Percentiles rank a stretch among this genome's conserved stretches.
Conservation (phyloP, 2,888 invertebrate genomes). For the Leptopilina drosophilae region DNA sequence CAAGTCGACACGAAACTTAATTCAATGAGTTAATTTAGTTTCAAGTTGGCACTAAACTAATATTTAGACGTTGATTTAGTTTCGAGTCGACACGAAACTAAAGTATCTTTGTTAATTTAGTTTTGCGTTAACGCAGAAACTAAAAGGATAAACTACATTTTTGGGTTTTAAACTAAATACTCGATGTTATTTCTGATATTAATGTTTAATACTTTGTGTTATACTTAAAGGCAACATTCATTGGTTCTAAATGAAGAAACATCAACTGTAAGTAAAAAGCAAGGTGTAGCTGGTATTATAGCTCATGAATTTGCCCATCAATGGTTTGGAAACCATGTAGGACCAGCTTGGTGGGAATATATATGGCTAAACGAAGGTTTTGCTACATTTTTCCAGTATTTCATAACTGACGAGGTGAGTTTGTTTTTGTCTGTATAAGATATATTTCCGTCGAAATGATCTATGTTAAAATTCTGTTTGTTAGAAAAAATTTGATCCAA, state of each 20-base stretch:
- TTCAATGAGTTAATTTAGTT: too few species aligned
- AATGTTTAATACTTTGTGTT: background rate
- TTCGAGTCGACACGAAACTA: too few species aligned
- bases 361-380: conserved; percentile 88
- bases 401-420: conserved; percentile 75
- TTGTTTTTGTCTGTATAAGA: background rate
- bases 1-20: too few species aligned
- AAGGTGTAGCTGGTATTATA: conserved; percentile 83
- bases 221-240: conserved; percentile 56
- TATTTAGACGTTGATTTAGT: too few species aligned
- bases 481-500: too few species aligned
- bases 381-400: conserved; percentile 86
- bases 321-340: conserved; percentile 89
- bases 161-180: too few species aligned
- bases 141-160: too few species aligned
- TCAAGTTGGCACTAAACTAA: too few species aligned
- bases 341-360: conserved; percentile 86
- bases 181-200: conserved; percentile 35
- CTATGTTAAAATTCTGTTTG: too few species aligned
- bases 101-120: too few species aligned
- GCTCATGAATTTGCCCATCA: conserved; percentile 90
- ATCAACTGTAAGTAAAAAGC: conserved; percentile 78
- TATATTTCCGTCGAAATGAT: too few species aligned
- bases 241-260: conserved; percentile 73
- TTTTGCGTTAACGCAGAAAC: too few species aligned